phyloP scores from a whole-genome alignment of 2,888 invertebrate species.

The Drosophila colorata region DNA sequence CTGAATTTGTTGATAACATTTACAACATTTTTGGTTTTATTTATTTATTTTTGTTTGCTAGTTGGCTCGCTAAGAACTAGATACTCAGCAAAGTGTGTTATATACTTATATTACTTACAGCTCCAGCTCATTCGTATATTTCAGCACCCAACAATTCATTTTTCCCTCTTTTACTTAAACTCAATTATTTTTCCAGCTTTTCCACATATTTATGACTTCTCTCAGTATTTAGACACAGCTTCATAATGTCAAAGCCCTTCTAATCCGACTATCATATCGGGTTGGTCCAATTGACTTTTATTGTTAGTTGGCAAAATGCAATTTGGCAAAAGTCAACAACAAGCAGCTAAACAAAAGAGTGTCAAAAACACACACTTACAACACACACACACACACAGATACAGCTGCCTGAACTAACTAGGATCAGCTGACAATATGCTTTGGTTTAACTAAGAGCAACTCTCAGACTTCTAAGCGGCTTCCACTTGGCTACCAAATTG shows the following conservation, averaged over 20 bases:
- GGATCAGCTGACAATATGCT: constrained; percentile 56
- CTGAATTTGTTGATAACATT: too few relatives aligned
- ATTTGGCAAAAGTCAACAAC: constrained; percentile 34
- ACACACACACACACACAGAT: constrained; percentile 7
- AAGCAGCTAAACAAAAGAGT: constrained; percentile 15
- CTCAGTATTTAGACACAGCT: background rate
- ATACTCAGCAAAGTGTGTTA: too few relatives aligned
- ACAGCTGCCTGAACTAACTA: constrained; percentile 6
- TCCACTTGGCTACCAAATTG: constrained; percentile 53
- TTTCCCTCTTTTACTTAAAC: background rate
- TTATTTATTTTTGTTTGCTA: too few relatives aligned
- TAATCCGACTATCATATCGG: constrained; percentile 33
- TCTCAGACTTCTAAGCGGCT: constrained; percentile 40
- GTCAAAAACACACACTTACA: constrained; percentile 3
- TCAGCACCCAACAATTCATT: background rate
- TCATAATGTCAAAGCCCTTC: constrained; percentile 18
- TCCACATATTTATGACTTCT: background rate
- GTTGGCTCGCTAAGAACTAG: too few relatives aligned
- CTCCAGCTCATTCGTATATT: too few relatives aligned
- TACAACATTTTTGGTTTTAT: too few relatives aligned
- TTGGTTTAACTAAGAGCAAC: constrained; percentile 16
- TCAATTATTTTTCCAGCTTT: background rate
- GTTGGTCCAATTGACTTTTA: constrained; percentile 20
- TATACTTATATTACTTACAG: too few relatives aligned
- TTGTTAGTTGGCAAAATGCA: constrained; percentile 8